Evolutionary conservation across 2,888 invertebrate genomes (phyloP), one percentile per base, ranked within the genome.

Genomic region (Steinernema carpocapsae): DNA sequence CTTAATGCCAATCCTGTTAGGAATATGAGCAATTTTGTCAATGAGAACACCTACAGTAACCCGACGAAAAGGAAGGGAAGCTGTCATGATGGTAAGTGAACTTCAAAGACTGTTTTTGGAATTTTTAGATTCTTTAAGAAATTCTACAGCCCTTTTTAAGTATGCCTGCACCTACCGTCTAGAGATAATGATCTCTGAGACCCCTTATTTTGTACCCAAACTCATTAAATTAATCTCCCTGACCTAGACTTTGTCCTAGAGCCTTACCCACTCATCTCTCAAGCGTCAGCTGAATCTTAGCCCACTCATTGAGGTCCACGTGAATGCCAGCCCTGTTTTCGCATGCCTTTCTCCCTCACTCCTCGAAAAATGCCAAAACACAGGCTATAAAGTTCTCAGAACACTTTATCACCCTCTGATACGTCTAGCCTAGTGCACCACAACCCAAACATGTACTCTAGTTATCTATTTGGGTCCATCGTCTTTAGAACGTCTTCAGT

Each of bases 41-140:
- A 56, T 4, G 56, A 56, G 56, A 56, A 56, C 56, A 56, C 6
- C 6, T 56, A 56, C 56, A 12, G 26, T 22, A 56, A 24, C 24
- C 56, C 56, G 56, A 56, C 22, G 12, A 56, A 56, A 26, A 22
- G 56, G 26, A 56, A 56, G 56, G 56, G 56, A 22, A 56, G 56
- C 56, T 24, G 26, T 26, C 22, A 56, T 24, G 56, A 56, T 43
- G 56, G 59, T 42, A 59, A 26, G 42, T 24, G 46, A 17, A 51
- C 7, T 48, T 24, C 56, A 37, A 29, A 19, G 48, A n/a, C 29
- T 26, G 24, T 14, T 32, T 51, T 71, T 29, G 64, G 48, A n/a
- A n/a, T 6, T 4, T 19, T 17, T 17, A 17, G n/a, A 4, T 10
- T 19, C 48, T 14, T 43, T 17, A 17, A 48, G 48, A 17, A 19